Base-by-base conservation (phyloP, 2,888 invertebrate genomes). In the Eumerus sabulonum region DNA sequence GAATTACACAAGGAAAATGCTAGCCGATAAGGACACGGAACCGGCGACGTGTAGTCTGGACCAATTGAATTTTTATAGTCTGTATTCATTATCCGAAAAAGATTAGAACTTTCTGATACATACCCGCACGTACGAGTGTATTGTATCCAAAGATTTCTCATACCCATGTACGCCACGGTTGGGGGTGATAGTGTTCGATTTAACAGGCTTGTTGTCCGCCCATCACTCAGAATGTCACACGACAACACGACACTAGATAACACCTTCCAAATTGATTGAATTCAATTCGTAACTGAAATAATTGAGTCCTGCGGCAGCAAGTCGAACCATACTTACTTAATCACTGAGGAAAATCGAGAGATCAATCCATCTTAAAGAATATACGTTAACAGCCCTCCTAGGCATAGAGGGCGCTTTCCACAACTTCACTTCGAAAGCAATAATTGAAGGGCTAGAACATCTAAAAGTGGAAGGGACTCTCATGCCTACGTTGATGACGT, bases 21-120 rank as follows among this genome's bases (percentile, higher is more conserved):
- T 42, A 13, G 40, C 18, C 63, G 74, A 79, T 79, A 79, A 79
- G 79, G 79, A 79, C 74, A 54, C 70, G 70, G 74, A 74, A 74
- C 77, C 68, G 40, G 12, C 73, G 63, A 63, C 57, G 63, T 67
- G 45, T 56, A 42, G 40, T 51, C 60, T 51, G 40, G 40, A 59
- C 50, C 74, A 79, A 73, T 79, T 79, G 79, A 64, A 74, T 74
- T 74, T 79, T 79, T 74, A 79, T 68, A 68, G 79, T 60, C 68
- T 70, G 74, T 79, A 74, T 77, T 77, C 63, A 74, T 79, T 79
- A 77, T 77, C 79, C 64, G n/a, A 68, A 11, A 50, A 64, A 79
- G 79, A 79, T 79, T 74, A 74, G 63, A 36, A 47, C 56, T 27
- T 27, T 7, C 60, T n/a, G 27, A 38, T 44, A 38, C 64, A 71